Base-by-base conservation (phyloP, 2,888 invertebrate genomes). In the Meta bourneti region DNA sequence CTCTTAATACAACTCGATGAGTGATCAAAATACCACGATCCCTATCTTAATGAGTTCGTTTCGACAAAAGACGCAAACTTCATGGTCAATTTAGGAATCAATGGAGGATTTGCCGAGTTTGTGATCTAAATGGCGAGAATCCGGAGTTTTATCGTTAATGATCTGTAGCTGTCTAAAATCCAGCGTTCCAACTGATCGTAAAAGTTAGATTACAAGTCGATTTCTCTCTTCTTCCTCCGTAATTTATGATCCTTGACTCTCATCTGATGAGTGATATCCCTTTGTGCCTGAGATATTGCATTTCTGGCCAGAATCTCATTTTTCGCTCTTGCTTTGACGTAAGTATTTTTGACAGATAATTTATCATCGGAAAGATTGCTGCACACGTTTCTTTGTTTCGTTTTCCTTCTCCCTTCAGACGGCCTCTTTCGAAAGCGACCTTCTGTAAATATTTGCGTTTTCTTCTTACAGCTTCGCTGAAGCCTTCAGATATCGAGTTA, bases 231-330 rank as follows among this genome's bases (percentile, higher is more conserved):
- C 79, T 19, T 34, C 79, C 11, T 13, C 11, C 13, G 54, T 79
- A 69, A 79, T 79, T 79, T 79, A 79, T 79, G 54, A 79, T 79
- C 77, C 49, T 49, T n/a, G 77, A 16, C 49, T 77, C 79, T 79
- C 79, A 79, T 79, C 79, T 13, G 61, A 79, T 61, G 79, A 79
- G 79, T 79, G 74, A 74, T 84, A 75, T 75, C 48, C 75, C 54
- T 84, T 84, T 75, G 84, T 75, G 61, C 74, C 84, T 34, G 54
- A 84, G 75, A 75, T 84, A 84, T 84, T 75, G 51, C 72, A 75
- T 75, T 75, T 72, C 75, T 72, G 82, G 72, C 72, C 52, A 52
- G 52, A n/a, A 52, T 71, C 82, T 82, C 84, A 75, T 84, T 84
- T 75, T 75, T 54, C 54, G 20, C 61, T 75, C 74, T 54, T 75